Evolutionary conservation across 1,140 invertebrate genomes (phyloP), one percentile per base, ranked within the genome.

Genomic region (Wasmannia auropunctata): DNA sequence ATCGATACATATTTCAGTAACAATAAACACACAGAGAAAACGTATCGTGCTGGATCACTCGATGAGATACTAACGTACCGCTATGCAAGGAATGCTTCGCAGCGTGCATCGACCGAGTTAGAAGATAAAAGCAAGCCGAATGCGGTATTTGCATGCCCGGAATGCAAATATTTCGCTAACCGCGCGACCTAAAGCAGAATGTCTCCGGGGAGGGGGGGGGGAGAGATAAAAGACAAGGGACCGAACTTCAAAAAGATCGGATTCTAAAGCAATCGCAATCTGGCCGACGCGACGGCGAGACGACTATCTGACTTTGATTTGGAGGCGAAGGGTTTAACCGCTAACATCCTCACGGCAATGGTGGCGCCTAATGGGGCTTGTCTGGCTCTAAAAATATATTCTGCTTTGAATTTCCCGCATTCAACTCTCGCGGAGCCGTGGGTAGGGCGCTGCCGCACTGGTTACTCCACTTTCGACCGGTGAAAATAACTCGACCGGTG

Each of bases 281-380:
- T 25, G 25, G 43, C 40, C 43, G 14, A 31, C 16, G 40, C 40
- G 14, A 31, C 16, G 46, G 22, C 43, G 22, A 58, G 67, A 74
- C 49, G 8, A 72, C 85, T 63, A 88, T 72, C 83, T 22, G 63
- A 74, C 90, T 89, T 91, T 91, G 90, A 91, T 91, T 89, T 67
- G 37, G 60, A 86, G 43, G 63, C 86, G 87, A 91, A 89, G 81
- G 87, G 86, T 91, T 90, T 87, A 90, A 89, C 86, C 69, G 84
- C 69, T 72, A 88, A 81, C 77, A 86, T 0, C 25, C 77, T 25
- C 80, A 74, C 81, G 80, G 67, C 85, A 72, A 62, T 79, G 88
- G 69, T 91, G 90, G 90, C 90, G 90, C 80, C 90, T 91, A 91
- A 91, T 91, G 90, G n/a, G 90, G 86, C 90, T 91, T 88, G 87